Conservation (phyloP, 2,888 invertebrate genomes). For the Oscheius sp. region DNA sequence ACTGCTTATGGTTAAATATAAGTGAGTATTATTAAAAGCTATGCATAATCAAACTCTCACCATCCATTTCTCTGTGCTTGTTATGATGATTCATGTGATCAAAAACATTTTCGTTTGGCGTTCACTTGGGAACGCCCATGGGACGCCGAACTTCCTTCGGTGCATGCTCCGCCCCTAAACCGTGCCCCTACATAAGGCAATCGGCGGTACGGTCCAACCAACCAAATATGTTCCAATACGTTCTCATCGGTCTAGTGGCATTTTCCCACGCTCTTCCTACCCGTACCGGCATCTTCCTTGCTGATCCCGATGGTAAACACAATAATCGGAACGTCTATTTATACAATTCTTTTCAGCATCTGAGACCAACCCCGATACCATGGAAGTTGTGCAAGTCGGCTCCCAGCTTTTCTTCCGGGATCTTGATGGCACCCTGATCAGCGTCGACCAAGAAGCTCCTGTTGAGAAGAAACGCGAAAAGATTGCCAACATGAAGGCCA, state of each 20-base stretch:
- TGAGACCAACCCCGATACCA: conserved; percentile 32
- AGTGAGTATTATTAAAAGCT: not conserved
- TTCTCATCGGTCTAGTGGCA: conserved; percentile 28
- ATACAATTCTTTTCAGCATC: conserved; percentile 9
- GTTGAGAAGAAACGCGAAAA: conserved; percentile 52
- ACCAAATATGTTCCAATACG: conserved; percentile 31
- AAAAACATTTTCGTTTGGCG: conserved; percentile 13
- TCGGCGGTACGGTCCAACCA: conserved; percentile 12
- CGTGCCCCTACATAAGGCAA: conserved; percentile 27
- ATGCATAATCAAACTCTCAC: not conserved
- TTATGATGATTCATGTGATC: conserved; percentile 29
- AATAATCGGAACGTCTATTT: not conserved
- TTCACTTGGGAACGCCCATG: conserved; percentile 23
- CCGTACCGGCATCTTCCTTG: conserved; percentile 29
- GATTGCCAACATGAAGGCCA: conserved; percentile 42
- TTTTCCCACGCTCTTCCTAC: conserved; percentile 34
- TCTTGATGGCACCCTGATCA: conserved; percentile 23
- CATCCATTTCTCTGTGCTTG: conserved; percentile 17
- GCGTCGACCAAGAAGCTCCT: conserved; percentile 14
- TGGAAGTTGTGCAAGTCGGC: conserved; percentile 33
- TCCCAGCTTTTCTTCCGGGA: conserved; percentile 29
- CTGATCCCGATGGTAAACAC: conserved; percentile 26
- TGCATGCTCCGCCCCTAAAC: conserved; percentile 24
- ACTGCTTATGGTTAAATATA: too few relatives aligned
- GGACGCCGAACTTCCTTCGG: conserved; percentile 21